These are phyloP conservation scores for Chymomyza fuscimana DNA, from an alignment of 2,888 invertebrate genomes.

Conservation along the genomic window DNA sequence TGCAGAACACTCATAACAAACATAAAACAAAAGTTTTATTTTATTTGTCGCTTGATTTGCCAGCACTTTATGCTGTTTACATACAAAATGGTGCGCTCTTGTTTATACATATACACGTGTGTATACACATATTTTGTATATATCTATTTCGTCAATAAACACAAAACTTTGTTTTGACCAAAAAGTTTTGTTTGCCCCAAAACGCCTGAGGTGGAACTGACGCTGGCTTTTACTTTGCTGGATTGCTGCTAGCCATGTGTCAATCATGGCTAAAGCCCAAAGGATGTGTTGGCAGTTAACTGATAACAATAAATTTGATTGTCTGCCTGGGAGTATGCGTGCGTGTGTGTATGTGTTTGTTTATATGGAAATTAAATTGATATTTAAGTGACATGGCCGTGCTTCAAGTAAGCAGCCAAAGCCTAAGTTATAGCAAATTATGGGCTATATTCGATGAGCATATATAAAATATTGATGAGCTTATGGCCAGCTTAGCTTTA, in stretches of 20 bases:
- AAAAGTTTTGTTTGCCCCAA: not conserved
- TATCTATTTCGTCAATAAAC: not conserved
- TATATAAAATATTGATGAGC: conserved; percentile 70
- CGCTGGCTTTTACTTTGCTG: conserved; percentile 34
- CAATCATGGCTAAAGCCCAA: conserved; percentile 65
- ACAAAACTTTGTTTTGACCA: not conserved
- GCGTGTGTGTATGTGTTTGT: conserved; percentile 41
- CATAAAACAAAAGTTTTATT: not conserved
- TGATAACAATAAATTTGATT: conserved; percentile 63
- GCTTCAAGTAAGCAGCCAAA: conserved; percentile 33
- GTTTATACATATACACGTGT: not conserved
- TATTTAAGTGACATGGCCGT: conserved; percentile 69
- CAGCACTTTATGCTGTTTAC: conserved; percentile 1
- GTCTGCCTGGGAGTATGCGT: conserved; percentile 16
- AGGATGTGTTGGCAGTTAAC: conserved; percentile 53
- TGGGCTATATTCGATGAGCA: conserved; percentile 37
- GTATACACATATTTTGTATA: not conserved
- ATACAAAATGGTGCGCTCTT: not conserved
- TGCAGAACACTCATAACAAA: not conserved
- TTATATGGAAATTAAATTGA: conserved; percentile 74
- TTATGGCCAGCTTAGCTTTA: conserved; percentile 44
- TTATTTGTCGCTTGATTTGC: conserved; percentile 1
- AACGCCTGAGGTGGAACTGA: not conserved
- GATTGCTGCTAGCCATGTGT: conserved; percentile 51
- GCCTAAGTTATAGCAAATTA: conserved; percentile 58